Evolutionary conservation across 2,797 vertebrate genomes (phyloP).

Genomic region (Lithobates pipiens): DNA sequence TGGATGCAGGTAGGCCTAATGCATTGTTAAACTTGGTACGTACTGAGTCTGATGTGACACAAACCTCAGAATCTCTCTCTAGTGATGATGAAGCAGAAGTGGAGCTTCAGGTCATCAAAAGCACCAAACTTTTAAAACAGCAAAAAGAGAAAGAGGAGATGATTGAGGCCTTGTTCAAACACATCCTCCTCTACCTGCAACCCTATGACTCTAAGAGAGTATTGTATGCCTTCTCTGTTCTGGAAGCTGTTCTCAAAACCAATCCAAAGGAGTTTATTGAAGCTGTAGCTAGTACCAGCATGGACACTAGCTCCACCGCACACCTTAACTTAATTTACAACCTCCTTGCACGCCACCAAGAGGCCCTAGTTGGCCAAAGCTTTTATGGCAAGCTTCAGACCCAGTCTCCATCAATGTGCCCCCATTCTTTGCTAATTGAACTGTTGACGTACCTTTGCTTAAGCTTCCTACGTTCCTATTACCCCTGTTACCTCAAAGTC

Average conservation of each 20-base stretch:
- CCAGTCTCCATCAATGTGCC: constrained; percentile 75
- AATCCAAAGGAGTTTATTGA: constrained; percentile 89
- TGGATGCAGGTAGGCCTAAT: constrained; percentile 65
- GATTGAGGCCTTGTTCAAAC: constrained; percentile 88
- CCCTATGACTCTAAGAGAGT: constrained; percentile 87
- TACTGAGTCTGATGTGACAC: constrained; percentile 89
- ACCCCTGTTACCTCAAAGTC: constrained; percentile 86
- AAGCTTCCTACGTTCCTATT: constrained; percentile 90
- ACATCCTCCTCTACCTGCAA: constrained; percentile 88
- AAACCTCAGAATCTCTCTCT: constrained; percentile 93
- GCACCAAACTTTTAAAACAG: constrained; percentile 81
- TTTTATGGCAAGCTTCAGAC: constrained; percentile 88
- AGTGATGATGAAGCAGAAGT: constrained; percentile 89
- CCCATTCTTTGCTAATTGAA: constrained; percentile 87
- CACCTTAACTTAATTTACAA: constrained; percentile 95
- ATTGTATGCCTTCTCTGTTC: constrained; percentile 88
- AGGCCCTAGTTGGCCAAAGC: constrained; percentile 85
- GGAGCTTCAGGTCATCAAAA: constrained; percentile 88
- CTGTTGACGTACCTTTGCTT: constrained; percentile 90
- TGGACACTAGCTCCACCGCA: constrained; percentile 91
- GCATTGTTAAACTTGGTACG: constrained; percentile 67
- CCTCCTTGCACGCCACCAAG: constrained; percentile 92
- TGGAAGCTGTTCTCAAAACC: constrained; percentile 90
- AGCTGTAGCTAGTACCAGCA: constrained; percentile 84
- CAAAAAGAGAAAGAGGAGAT: constrained; percentile 85